Conservation (phyloP, 2,888 invertebrate species). For the Poecilobothrus nobilitatus region DNA sequence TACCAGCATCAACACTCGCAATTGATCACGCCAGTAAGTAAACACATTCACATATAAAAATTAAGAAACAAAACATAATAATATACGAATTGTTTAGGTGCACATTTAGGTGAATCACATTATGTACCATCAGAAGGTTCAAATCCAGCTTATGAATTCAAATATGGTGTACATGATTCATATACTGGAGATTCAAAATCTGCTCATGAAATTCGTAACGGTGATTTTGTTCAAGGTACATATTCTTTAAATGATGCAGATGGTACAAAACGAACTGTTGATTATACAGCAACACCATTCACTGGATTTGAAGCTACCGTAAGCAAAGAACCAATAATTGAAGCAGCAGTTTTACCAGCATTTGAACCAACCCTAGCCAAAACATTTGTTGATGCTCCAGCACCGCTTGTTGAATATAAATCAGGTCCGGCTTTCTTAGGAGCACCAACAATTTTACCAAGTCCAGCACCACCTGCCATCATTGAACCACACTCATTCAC, state of each 20-base stretch:
- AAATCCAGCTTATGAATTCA: neutral
- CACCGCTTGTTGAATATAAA: no score
- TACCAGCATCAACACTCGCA: no score
- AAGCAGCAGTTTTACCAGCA: neutral
- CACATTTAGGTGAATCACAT: neutral
- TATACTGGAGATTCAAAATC: no score
- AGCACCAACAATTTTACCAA: neutral
- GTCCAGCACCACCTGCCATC: neutral
- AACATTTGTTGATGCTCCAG: no score
- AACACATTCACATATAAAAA: no score
- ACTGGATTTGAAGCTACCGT: neutral
- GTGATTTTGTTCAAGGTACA: constrained; percentile 2
- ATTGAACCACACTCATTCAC: no score
- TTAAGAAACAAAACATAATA: no score
- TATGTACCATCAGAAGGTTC: neutral
- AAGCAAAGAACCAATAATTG: neutral
- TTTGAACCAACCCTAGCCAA: neutral
- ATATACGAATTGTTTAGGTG: no score
- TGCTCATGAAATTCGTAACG: neutral
- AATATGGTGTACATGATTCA: no score
- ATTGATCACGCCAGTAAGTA: no score
- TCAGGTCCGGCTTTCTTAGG: no score
- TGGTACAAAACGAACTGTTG: constrained; percentile 1
- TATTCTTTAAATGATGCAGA: neutral
- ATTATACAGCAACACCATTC: neutral